Base-by-base conservation (phyloP, 2,113 vertebrate genomes). In the Sylvietta virens region DNA sequence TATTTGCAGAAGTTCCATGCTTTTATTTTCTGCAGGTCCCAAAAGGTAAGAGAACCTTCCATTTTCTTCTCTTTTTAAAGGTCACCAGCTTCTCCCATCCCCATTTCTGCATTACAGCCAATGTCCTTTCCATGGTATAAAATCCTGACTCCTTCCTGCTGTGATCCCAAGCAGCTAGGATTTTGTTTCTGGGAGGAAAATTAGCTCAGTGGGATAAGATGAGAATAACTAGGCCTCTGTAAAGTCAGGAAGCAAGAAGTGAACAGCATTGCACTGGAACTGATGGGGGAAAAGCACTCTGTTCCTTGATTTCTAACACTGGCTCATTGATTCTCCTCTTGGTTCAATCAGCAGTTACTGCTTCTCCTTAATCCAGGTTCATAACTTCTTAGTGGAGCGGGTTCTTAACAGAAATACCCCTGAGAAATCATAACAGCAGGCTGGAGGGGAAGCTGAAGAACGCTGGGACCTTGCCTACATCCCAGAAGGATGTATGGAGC, bases 271-370 rank as follows among this genome's bases (percentile, higher is more conserved):
- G 81, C 73, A 40, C 54, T 93, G 92, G 90, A 96, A 92, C 73
- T 85, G 92, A 91, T 94, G 82, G 64, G 37, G 80, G 17, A 9
- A 45, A 84, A 81, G 80, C 45, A 57, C 56, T 72, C 83, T 54
- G 57, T 93, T 83, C 90, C 84, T 74, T 94, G 51, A 66, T 93
- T 90, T 90, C 72, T 84, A 90, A 93, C 88, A 79, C 74, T 83
- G 95, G 64, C 88, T 97, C 96, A 96, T 96, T 97, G 95, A 95
- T 93, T 97, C 91, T 91, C 35, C 81, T 37, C 78, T 60, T 61
- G 45, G 91, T 95, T 95, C 92, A 86, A 95, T 97, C 95, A 97
- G 92, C 93, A 94, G 74, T 96, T 93, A 97, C 79, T 90, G 96
- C 83, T 84, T 90, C 72, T 85, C 57, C 87, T 93, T 91, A 95